phyloP scores from a whole-genome alignment of 2,113 vertebrate genomes.

The Xyrauchen texanus region DNA sequence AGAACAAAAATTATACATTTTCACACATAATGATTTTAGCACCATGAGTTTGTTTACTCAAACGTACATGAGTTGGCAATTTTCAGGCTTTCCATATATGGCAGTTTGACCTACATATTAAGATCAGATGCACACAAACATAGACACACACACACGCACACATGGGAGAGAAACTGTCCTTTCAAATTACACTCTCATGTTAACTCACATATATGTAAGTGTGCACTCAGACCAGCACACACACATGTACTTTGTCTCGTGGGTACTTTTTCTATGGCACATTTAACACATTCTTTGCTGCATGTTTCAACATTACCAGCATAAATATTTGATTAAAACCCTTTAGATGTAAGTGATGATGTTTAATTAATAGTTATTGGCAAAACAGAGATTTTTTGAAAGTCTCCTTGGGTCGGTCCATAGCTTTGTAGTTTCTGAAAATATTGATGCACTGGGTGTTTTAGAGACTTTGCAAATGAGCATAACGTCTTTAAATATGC shows the following conservation, averaged over 20 bases:
- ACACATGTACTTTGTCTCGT: constrained; percentile 10
- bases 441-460: constrained; percentile 48
- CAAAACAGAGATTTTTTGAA: constrained; percentile 42
- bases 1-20: constrained; percentile 3
- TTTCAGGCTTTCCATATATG: constrained; percentile 45
- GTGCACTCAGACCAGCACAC: neutral
- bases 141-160: constrained; percentile 15
- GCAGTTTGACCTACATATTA: constrained; percentile 46
- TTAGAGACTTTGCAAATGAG: constrained; percentile 34
- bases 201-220: neutral
- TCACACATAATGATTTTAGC: neutral
- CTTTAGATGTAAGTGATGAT: constrained; percentile 47
- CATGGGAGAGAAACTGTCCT: constrained; percentile 31
- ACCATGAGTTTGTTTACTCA: constrained; percentile 34
- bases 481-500: constrained; percentile 43
- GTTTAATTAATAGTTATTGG: constrained; percentile 56
- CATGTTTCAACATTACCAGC: constrained; percentile 29
- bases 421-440: constrained; percentile 33
- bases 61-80: constrained; percentile 31
- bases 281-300: constrained; percentile 28
- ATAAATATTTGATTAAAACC: constrained; percentile 45
- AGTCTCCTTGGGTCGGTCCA: neutral
- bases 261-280: constrained; percentile 12
- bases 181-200: constrained; percentile 35
- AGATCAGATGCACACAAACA: constrained; percentile 19